phyloP scores from a whole-genome alignment of 2,113 vertebrate species.

The Melanostigma gelatinosum region DNA sequence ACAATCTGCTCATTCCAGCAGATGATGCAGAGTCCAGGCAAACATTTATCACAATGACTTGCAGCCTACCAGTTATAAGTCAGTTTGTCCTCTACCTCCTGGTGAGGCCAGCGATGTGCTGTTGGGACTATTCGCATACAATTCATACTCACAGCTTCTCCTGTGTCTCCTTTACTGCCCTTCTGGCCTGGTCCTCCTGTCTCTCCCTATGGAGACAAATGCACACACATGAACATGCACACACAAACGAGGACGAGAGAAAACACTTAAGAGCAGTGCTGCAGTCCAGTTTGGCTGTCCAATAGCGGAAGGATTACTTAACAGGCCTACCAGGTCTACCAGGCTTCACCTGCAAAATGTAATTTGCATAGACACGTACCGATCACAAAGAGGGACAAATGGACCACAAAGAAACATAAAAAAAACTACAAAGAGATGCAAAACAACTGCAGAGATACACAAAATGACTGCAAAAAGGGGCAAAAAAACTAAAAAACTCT shows the following conservation, averaged over 20 bases:
- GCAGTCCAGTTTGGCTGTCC: background rate
- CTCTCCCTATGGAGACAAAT: constrained; percentile 85
- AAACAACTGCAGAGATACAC: background rate
- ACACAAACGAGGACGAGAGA: background rate
- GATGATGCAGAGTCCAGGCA: constrained; percentile 16
- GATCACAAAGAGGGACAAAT: background rate
- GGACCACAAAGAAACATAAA: background rate
- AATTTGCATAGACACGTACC: background rate
- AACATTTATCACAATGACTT: constrained; percentile 28
- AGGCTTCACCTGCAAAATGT: background rate
- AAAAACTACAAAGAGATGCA: background rate
- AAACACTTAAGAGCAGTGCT: constrained; percentile 7
- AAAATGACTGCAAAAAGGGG: no score
- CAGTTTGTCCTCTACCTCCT: constrained; percentile 20
- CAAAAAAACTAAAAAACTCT: no score
- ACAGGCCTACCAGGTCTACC: background rate
- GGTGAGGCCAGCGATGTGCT: constrained; percentile 14
- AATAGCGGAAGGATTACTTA: background rate
- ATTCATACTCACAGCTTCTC: constrained; percentile 86
- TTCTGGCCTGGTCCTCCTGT: constrained; percentile 89
- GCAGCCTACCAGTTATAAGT: constrained; percentile 30
- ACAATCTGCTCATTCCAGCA: constrained; percentile 28
- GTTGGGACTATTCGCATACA: background rate
- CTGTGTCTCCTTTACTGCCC: constrained; percentile 93
- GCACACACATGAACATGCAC: constrained; percentile 8